Evolutionary conservation across 2,113 vertebrate species (phyloP).

Genomic region (Tyto alba): DNA sequence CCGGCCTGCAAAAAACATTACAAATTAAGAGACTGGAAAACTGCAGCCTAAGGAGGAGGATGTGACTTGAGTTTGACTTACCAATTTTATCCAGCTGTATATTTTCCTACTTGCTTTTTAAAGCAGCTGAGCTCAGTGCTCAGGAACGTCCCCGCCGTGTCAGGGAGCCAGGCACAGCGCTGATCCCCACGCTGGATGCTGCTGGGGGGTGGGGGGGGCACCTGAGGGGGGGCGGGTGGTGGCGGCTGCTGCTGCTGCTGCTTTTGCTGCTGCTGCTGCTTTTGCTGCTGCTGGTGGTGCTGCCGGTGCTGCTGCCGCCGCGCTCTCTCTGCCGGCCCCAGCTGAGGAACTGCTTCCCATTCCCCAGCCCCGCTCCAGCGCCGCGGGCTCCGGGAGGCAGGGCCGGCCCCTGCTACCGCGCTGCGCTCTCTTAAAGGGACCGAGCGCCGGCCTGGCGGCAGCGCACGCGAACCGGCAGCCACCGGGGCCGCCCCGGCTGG

Average conservation of each 20-base stretch:
- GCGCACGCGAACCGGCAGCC: not conserved
- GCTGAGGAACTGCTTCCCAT: slow-evolving; percentile 31
- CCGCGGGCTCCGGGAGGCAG: slow-evolving; percentile 29
- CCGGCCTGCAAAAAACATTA: not conserved
- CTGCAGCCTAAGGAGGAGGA: not conserved
- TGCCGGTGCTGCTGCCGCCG: not conserved
- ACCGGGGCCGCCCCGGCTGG: not conserved
- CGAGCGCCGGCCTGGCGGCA: not conserved
- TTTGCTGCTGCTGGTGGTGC: rapidly evolving
- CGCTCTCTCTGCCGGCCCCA: not conserved
- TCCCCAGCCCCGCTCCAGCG: not conserved
- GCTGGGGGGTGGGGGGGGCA: not conserved
- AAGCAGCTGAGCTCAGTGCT: slow-evolving; percentile 59
- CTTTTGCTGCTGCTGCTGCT: not conserved
- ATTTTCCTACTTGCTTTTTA: slow-evolving; percentile 52
- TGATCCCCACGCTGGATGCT: slow-evolving; percentile 4
- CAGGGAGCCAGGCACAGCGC: not conserved
- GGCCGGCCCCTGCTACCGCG: slow-evolving; percentile 21
- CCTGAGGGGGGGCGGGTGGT: too few relatives aligned
- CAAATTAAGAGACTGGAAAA: not conserved
- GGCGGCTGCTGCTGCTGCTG: rapidly evolving
- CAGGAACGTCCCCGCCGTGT: slow-evolving; percentile 34
- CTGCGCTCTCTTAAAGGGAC: slow-evolving; percentile 70
- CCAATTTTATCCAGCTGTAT: slow-evolving; percentile 46
- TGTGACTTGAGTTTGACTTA: slow-evolving; percentile 32